A percentile compares a stretch with the other conserved stretches of the same genome.
These are phyloP conservation scores for Craseonycteris thonglongyai DNA, from an alignment of 2,113 vertebrate species.

Conservation along the genomic window DNA sequence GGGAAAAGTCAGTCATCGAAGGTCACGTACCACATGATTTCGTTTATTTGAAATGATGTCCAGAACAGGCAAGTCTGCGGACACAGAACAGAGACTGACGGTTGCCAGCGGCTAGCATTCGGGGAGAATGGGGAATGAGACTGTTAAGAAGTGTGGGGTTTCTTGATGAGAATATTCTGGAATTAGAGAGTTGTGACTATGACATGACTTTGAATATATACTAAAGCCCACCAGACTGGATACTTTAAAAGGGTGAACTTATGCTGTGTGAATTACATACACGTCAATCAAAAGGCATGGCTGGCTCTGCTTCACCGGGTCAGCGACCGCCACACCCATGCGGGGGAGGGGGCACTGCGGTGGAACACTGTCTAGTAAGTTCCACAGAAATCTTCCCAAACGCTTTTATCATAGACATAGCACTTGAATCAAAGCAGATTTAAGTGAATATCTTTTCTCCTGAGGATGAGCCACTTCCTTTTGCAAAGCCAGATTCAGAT, in stretches of 20 bases:
- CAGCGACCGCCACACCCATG: neutral
- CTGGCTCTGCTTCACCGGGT: neutral
- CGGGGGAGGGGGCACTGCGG: too few species aligned
- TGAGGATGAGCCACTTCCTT: neutral
- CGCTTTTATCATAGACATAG: neutral
- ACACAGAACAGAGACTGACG: neutral
- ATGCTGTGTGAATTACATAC: neutral
- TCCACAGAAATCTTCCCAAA: neutral
- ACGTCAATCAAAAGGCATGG: neutral
- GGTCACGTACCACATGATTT: neutral
- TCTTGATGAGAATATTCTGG: neutral
- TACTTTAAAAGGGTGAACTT: neutral
- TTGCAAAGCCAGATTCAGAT: neutral
- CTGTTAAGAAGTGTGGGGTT: too few species aligned
- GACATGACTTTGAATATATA: neutral
- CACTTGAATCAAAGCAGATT: neutral
- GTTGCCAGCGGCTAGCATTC: too few species aligned
- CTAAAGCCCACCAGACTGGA: neutral
- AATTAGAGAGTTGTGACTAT: neutral
- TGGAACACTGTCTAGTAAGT: neutral
- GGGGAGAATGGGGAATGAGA: neutral
- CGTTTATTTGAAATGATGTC: neutral
- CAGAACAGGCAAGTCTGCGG: neutral
- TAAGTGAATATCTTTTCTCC: neutral
- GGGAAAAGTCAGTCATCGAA: neutral